phyloP scores from a whole-genome alignment of 2,113 vertebrate genomes.

The Myocastor coypus region DNA sequence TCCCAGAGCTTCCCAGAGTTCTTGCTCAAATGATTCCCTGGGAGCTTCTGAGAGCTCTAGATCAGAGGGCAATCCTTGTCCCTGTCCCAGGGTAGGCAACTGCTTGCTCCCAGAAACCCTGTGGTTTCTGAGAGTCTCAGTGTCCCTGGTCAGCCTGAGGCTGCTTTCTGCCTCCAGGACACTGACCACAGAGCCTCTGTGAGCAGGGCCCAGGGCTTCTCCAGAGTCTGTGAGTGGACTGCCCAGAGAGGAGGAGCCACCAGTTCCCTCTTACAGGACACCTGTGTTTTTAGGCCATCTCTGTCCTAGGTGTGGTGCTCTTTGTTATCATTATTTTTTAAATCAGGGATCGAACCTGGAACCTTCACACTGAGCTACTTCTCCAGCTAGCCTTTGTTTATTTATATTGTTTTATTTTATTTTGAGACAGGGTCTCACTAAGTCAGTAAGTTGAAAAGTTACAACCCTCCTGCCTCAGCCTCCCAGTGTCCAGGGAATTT shows the following conservation, averaged over 20 bases:
- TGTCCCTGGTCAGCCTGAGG: not conserved
- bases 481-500: not conserved
- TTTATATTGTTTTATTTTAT: not conserved
- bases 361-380: not conserved
- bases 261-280: rapidly evolving
- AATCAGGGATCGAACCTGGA: not conserved
- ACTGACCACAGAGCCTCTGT: not conserved
- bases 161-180: not conserved
- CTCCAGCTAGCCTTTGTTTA: not conserved
- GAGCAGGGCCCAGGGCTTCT: not conserved
- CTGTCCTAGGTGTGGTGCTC: not conserved
- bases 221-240: not conserved
- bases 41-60: rapidly evolving
- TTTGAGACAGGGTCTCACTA: not conserved
- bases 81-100: not conserved
- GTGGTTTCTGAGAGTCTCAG: rapidly evolving
- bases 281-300: not conserved
- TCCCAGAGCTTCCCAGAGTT: not conserved
- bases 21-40: not conserved
- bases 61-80: not conserved
- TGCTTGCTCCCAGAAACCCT: not conserved
- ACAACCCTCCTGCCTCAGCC: not conserved
- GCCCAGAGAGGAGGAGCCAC: rapidly evolving
- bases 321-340: not conserved
- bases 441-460: not conserved